Percentiles rank a stretch among this genome's conserved stretches.
Evolutionary conservation across 2,113 vertebrate species (phyloP).

Genomic region (Microcebus griseorufus): DNA sequence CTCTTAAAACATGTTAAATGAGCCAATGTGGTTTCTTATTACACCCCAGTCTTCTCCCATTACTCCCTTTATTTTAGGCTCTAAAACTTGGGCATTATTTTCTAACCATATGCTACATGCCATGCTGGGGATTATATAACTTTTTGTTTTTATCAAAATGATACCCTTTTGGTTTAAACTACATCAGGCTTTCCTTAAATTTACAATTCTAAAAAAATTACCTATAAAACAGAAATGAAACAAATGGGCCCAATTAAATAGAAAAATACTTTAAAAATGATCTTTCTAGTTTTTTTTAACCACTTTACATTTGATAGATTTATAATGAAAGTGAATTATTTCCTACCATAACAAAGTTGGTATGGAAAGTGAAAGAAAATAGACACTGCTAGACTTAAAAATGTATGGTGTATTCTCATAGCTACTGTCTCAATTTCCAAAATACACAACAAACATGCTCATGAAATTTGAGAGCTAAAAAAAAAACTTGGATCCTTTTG

Average conservation of each 20-base stretch:
- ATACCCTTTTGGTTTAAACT: constrained; percentile 70
- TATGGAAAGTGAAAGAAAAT: constrained; percentile 31
- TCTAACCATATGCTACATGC: constrained; percentile 76
- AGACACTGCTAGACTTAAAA: background rate
- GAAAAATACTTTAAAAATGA: constrained; percentile 60
- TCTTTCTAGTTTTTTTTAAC: constrained; percentile 31
- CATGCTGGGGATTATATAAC: constrained; percentile 66
- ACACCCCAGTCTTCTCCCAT: constrained; percentile 50
- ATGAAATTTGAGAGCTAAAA: constrained; percentile 9
- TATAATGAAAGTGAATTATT: constrained; percentile 62
- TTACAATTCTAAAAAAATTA: constrained; percentile 71
- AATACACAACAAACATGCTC: constrained; percentile 4
- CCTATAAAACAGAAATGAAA: constrained; percentile 67
- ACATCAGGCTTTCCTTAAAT: constrained; percentile 68
- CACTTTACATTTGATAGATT: constrained; percentile 64
- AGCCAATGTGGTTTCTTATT: constrained; percentile 70
- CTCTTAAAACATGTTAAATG: constrained; percentile 71
- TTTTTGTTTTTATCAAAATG: constrained; percentile 77
- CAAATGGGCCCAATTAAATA: constrained; percentile 62
- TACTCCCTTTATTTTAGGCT: constrained; percentile 59
- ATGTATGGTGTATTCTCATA: constrained; percentile 15
- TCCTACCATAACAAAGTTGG: constrained; percentile 24
- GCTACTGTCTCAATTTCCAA: constrained; percentile 39
- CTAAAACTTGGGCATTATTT: constrained; percentile 67
- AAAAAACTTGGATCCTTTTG: background rate